Evolutionary conservation across 2,113 vertebrate genomes (phyloP).

Genomic region (Willisornis vidua): DNA sequence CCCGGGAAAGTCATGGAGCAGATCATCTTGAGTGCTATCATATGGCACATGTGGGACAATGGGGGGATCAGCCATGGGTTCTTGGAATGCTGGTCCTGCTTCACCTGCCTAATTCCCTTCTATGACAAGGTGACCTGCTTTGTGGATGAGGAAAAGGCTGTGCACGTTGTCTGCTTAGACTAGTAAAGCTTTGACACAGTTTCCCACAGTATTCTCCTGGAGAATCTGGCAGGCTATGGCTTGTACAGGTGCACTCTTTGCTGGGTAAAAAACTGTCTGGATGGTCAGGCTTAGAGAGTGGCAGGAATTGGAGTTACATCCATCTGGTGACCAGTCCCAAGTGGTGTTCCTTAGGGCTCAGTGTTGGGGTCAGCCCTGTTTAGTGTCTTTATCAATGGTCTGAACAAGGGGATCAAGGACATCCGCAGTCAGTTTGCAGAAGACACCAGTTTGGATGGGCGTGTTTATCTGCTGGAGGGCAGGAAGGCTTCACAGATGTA

Average conservation of each 20-base stretch:
- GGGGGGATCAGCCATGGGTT: neutral
- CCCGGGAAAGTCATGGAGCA: neutral
- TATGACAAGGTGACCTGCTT: neutral
- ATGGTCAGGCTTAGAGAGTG: neutral
- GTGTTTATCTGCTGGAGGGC: neutral
- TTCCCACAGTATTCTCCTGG: neutral
- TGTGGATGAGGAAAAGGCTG: neutral
- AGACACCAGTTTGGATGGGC: neutral
- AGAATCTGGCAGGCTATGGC: neutral
- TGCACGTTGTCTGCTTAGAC: neutral
- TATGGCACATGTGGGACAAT: neutral
- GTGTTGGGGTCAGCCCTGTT: neutral
- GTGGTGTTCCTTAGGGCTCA: neutral
- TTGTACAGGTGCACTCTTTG: neutral
- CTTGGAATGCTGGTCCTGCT: neutral
- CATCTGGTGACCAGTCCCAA: too few species aligned
- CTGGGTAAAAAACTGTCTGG: neutral
- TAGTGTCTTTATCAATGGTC: neutral
- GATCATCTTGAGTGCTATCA: neutral
- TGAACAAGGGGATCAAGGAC: neutral
- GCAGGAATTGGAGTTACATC: neutral
- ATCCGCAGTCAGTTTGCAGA: neutral
- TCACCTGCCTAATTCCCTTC: neutral
- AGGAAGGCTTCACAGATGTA: neutral
- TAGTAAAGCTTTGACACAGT: neutral